phyloP scores from a whole-genome alignment of 2,888 invertebrate species.

The Drosophila meridionalis region DNA sequence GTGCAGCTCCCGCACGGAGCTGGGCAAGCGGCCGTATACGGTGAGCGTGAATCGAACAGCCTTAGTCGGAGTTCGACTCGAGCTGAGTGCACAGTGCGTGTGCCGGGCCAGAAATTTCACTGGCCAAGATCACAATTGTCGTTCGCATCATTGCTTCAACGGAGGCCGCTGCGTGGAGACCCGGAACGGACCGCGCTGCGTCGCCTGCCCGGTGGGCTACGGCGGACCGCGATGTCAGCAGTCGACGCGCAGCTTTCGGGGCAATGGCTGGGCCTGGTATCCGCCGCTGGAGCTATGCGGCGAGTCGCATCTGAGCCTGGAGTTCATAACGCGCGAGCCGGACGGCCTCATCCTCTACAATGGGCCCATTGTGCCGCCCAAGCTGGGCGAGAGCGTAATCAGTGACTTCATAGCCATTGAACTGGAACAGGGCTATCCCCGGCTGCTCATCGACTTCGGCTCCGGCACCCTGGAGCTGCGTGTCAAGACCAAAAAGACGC shows the following conservation, averaged over 20 bases:
- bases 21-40: conserved; percentile 93
- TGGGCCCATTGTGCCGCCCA: conserved; percentile 98
- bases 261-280: conserved; percentile 99
- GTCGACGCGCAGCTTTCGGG: conserved; percentile 96
- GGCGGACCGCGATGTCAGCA: conserved; percentile 98
- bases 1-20: conserved; percentile 95
- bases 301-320: conserved; percentile 96
- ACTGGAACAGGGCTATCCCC: conserved; percentile 94
- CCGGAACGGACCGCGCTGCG: conserved; percentile 92
- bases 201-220: conserved; percentile 94
- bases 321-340: conserved; percentile 95
- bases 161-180: conserved; percentile 97
- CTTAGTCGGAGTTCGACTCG: conserved; percentile 96
- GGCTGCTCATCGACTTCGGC: conserved; percentile 96
- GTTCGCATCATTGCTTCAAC: conserved; percentile 95
- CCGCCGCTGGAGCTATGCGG: conserved; percentile 97
- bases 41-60: conserved; percentile 99
- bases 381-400: conserved; percentile 91
- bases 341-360: conserved; percentile 97
- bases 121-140: conserved; percentile 92
- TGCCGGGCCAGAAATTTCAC: conserved; percentile 97
- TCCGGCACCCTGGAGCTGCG: conserved; percentile 94
- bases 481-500: conserved; percentile 92
- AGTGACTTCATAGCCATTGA: conserved; percentile 98
- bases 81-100: conserved; percentile 95